These are phyloP conservation scores for Anableps anableps DNA, from an alignment of 2,797 vertebrate genomes.

Conservation along the genomic window DNA sequence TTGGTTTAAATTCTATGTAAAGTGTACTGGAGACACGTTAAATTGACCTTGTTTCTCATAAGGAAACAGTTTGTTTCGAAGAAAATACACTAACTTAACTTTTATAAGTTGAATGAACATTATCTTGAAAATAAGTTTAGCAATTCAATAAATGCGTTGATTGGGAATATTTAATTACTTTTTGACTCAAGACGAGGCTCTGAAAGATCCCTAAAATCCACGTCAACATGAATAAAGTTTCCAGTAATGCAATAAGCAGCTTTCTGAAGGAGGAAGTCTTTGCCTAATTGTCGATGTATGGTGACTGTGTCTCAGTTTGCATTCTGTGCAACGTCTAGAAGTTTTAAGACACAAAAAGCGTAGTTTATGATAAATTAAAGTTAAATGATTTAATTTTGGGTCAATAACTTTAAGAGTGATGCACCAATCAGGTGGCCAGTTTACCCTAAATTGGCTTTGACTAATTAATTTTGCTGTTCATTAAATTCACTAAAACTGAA, in stretches of 20 bases:
- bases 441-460: not conserved
- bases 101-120: not conserved
- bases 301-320: not conserved
- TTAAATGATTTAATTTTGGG: not conserved
- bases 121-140: not conserved
- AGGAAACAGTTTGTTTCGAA: not conserved
- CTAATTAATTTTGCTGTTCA: not conserved
- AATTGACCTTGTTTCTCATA: not conserved
- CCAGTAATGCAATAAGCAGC: slow-evolving; percentile 18
- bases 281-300: slow-evolving; percentile 22
- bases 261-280: slow-evolving; percentile 12
- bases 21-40: not conserved
- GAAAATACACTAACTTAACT: not conserved
- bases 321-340: not conserved
- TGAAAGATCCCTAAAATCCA: slow-evolving; percentile 1
- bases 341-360: slow-evolving; percentile 2
- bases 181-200: not conserved
- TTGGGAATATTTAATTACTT: not conserved
- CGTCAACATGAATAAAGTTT: slow-evolving; percentile 11
- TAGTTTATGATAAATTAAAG: slow-evolving; percentile 7
- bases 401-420: not conserved
- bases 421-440: not conserved
- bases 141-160: not conserved
- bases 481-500: not conserved
- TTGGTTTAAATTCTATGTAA: not conserved